Evolutionary conservation across 2,113 vertebrate species (phyloP).

Genomic region (Lampris incognitus): DNA sequence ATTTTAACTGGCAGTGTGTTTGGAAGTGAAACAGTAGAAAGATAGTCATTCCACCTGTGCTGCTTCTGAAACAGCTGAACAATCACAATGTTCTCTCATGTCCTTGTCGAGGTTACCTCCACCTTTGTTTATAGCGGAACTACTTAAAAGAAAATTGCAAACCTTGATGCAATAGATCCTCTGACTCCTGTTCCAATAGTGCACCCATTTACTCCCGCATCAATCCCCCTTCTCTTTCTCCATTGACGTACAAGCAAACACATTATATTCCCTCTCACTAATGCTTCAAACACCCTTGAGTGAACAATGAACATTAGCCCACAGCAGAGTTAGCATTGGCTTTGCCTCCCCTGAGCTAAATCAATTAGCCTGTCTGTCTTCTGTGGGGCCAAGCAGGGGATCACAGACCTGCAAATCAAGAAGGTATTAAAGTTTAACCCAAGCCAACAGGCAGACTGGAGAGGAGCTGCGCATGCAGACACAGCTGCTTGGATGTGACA

Average conservation of each 20-base stretch:
- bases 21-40: not conserved
- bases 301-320: constrained; percentile 60
- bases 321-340: constrained; percentile 47
- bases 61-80: not conserved
- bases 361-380: constrained; percentile 63
- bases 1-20: constrained; percentile 10
- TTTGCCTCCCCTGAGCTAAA: constrained; percentile 61
- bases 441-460: constrained; percentile 34
- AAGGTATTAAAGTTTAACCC: constrained; percentile 45
- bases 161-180: not conserved
- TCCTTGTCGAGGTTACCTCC: no score
- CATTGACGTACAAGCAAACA: constrained; percentile 18
- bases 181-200: not conserved
- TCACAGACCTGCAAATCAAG: constrained; percentile 52
- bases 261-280: constrained; percentile 27
- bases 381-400: constrained; percentile 30
- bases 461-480: constrained; percentile 10
- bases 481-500: constrained; percentile 49
- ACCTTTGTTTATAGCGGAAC: not conserved
- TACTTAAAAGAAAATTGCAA: not conserved
- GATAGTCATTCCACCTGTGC: not conserved
- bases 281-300: constrained; percentile 45
- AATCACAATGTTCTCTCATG: not conserved
- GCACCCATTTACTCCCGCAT: constrained; percentile 19
- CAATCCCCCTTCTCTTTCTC: constrained; percentile 1